Percentiles rank a stretch among this genome's conserved stretches.
Evolutionary conservation across 2,888 invertebrate species (phyloP).

Genomic region (Napeogenes inachia): DNA sequence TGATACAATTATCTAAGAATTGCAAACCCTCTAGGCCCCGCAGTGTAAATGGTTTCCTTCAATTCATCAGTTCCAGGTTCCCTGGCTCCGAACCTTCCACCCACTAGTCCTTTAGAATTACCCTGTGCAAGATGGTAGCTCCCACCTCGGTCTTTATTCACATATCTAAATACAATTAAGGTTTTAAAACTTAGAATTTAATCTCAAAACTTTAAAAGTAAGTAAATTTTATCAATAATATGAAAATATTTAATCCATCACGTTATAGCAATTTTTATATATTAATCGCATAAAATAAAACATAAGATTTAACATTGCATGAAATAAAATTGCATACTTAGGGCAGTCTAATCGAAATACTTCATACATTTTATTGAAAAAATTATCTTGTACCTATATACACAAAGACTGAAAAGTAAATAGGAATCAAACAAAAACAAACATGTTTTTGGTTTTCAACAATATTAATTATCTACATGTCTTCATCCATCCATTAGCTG

Average conservation of each 20-base stretch:
- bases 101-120: constrained; percentile 81
- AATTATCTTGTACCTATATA: too few relatives aligned
- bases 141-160: constrained; percentile 82
- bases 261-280: too few relatives aligned
- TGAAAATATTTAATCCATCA: too few relatives aligned
- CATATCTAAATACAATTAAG: constrained; percentile 55
- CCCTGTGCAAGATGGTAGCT: constrained; percentile 84
- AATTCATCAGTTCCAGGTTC: constrained; percentile 83
- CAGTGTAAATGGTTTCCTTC: constrained; percentile 84
- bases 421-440: too few relatives aligned
- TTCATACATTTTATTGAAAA: too few relatives aligned
- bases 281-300: too few relatives aligned
- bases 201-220: too few relatives aligned
- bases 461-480: background rate
- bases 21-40: constrained; percentile 84
- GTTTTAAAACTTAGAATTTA: background rate
- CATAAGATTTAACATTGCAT: too few relatives aligned
- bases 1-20: background rate
- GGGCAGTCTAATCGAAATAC: too few relatives aligned
- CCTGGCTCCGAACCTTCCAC: constrained; percentile 83
- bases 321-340: too few relatives aligned
- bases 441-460: background rate
- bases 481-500: constrained; percentile 1
- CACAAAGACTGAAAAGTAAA: too few relatives aligned
- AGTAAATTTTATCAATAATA: too few relatives aligned